These are phyloP conservation scores for Sarcophaga bullata DNA, from an alignment of 1,140 invertebrate genomes.

Conservation along the genomic window DNA sequence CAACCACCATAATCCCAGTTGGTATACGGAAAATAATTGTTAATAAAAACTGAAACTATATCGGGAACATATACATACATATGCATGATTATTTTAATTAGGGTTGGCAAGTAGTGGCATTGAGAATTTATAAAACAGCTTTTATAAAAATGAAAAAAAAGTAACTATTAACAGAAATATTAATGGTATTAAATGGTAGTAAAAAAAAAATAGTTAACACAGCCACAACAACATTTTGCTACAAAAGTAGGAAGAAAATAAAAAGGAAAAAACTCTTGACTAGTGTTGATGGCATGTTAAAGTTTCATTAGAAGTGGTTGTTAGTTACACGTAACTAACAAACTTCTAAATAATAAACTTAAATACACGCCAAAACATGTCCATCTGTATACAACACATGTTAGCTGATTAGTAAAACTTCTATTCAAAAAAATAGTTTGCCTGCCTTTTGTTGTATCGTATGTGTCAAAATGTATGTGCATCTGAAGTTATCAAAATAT, in stretches of 20 bases:
- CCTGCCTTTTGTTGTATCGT: too few species aligned
- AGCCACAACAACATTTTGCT: neutral
- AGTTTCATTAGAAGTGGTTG: slow-evolving; percentile 13
- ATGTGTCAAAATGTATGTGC: too few species aligned
- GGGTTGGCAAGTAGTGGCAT: too few species aligned
- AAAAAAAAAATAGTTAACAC: neutral
- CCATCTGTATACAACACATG: too few species aligned
- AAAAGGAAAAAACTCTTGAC: neutral
- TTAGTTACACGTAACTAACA: neutral
- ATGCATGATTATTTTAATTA: too few species aligned
- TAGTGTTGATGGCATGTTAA: slow-evolving; percentile 1
- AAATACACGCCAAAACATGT: neutral
- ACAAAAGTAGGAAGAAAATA: too few species aligned
- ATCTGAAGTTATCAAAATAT: too few species aligned
- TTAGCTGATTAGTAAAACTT: neutral
- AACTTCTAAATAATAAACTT: neutral
- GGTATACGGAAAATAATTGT: too few species aligned
- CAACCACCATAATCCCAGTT: too few species aligned
- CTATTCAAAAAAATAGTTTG: too few species aligned
- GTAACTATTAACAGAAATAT: neutral
- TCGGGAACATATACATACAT: too few species aligned
- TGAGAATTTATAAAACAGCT: neutral
- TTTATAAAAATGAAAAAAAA: neutral
- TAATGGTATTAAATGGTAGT: neutral
- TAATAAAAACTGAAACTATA: too few species aligned